Percentiles rank a stretch among this genome's conserved stretches.
These are phyloP conservation scores for Megalops atlanticus DNA, from an alignment of 2,113 vertebrate genomes.

Conservation along the genomic window DNA sequence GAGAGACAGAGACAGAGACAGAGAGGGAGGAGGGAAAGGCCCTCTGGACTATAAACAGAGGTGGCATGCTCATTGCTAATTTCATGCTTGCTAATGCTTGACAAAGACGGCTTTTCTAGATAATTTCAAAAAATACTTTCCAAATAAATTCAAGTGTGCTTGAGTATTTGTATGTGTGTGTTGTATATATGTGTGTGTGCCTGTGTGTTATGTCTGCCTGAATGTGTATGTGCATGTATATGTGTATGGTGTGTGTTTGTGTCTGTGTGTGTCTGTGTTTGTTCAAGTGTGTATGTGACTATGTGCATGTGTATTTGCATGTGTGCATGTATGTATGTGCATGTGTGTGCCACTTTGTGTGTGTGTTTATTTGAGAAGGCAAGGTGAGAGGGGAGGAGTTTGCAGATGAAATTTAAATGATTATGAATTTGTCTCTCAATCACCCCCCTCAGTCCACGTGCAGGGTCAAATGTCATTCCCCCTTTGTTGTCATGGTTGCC, in stretches of 20 bases:
- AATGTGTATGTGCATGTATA: neutral
- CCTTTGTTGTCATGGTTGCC: constrained; percentile 74
- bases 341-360: too few relatives aligned
- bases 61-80: neutral
- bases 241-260: neutral
- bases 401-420: constrained; percentile 61
- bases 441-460: constrained; percentile 57
- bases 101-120: neutral
- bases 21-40: neutral
- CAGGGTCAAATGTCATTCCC: constrained; percentile 71
- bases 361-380: neutral
- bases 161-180: constrained; percentile 1
- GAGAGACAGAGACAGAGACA: neutral
- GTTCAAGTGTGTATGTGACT: neutral
- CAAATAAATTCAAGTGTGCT: neutral
- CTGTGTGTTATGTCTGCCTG: neutral
- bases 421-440: constrained; percentile 61
- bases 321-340: neutral
- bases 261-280: neutral
- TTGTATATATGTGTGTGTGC: neutral
- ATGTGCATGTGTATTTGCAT: neutral
- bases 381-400: constrained; percentile 44
- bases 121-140: neutral
- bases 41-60: neutral
- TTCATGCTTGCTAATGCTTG: neutral